phyloP scores from a whole-genome alignment of 1,140 invertebrate genomes.

The Drosophila hydei region DNA sequence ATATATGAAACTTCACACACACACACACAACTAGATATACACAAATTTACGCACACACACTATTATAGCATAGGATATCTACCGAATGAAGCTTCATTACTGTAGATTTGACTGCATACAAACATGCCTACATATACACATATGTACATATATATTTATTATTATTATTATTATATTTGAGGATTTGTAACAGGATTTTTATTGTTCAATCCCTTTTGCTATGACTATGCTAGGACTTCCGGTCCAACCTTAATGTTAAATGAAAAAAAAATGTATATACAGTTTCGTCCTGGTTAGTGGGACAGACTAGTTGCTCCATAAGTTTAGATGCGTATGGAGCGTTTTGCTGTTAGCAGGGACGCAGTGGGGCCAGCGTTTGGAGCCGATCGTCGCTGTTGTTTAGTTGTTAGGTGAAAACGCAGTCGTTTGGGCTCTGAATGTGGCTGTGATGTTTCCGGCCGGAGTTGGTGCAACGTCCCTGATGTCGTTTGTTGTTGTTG shows the following conservation, averaged over 20 bases:
- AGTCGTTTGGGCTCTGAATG: slow-evolving; percentile 41
- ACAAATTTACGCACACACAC: too few relatives aligned
- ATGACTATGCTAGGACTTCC: slow-evolving; percentile 26
- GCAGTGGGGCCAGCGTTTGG: neutral
- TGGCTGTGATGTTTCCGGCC: neutral
- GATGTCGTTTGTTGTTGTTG: neutral
- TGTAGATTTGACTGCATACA: too few relatives aligned
- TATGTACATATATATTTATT: too few relatives aligned
- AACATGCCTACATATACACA: too few relatives aligned
- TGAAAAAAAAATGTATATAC: slow-evolving; percentile 19
- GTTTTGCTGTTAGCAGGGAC: slow-evolving; percentile 10
- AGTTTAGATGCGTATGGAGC: slow-evolving; percentile 57
- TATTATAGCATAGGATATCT: too few relatives aligned
- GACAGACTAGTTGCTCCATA: neutral
- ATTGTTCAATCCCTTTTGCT: too few relatives aligned
- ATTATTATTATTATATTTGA: too few relatives aligned
- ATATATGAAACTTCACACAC: too few relatives aligned
- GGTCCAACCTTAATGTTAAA: slow-evolving; percentile 40
- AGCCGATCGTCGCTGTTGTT: slow-evolving; percentile 17
- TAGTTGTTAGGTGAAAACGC: slow-evolving; percentile 28
- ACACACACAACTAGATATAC: too few relatives aligned
- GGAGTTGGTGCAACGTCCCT: neutral
- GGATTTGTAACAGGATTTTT: too few relatives aligned
- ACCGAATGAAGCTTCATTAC: too few relatives aligned
- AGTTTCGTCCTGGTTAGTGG: neutral